These are phyloP conservation scores for Denticeps clupeoides DNA, from an alignment of 2,797 vertebrate species.

Conservation along the genomic window DNA sequence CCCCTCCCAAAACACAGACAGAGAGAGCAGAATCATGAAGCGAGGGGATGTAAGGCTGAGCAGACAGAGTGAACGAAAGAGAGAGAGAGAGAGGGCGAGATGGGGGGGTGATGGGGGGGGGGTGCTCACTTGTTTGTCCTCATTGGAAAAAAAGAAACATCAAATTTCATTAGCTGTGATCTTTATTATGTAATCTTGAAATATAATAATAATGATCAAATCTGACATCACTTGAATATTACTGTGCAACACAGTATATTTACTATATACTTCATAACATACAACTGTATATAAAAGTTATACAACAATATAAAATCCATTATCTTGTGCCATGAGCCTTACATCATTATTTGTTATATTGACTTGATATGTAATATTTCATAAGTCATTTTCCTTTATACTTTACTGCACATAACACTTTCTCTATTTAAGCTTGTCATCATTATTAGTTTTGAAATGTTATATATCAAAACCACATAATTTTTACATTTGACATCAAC, in stretches of 20 bases:
- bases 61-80: conserved; percentile 11
- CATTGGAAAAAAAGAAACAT: conserved; percentile 27
- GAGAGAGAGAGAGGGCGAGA: conserved; percentile 6
- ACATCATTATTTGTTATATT: too few relatives aligned
- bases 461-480: too few relatives aligned
- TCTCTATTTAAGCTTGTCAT: too few relatives aligned
- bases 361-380: too few relatives aligned
- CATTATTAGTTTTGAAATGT: too few relatives aligned
- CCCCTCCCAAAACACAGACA: not conserved
- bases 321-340: too few relatives aligned
- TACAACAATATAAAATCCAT: too few relatives aligned
- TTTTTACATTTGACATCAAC: too few relatives aligned
- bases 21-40: conserved; percentile 1
- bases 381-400: too few relatives aligned
- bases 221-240: conserved; percentile 24
- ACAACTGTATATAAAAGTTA: too few relatives aligned
- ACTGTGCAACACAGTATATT: conserved; percentile 11
- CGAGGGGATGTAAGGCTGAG: not conserved
- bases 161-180: conserved; percentile 36
- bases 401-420: too few relatives aligned
- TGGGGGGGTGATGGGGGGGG: not conserved
- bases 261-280: too few relatives aligned
- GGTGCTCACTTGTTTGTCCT: conserved; percentile 29
- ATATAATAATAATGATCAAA: conserved; percentile 33
- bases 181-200: conserved; percentile 35